phyloP scores from a whole-genome alignment of 2,797 vertebrate genomes.

The Avahi laniger region DNA sequence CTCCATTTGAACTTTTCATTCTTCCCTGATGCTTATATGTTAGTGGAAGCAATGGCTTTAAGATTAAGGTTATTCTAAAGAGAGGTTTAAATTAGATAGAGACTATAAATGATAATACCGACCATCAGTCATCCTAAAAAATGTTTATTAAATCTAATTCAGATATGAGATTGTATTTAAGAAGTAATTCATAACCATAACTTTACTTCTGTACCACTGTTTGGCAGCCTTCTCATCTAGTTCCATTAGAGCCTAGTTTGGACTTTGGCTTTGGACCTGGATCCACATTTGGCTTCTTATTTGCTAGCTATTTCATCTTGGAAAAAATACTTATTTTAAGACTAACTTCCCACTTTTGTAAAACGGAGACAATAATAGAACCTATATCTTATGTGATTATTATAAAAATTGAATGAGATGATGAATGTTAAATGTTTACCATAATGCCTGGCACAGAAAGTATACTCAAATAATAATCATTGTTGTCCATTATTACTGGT shows the following conservation, averaged over 20 bases:
- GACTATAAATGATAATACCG: background rate
- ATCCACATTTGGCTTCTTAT: background rate
- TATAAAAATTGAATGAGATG: background rate
- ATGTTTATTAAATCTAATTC: constrained; percentile 7
- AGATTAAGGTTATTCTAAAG: background rate
- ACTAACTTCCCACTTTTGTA: background rate
- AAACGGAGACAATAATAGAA: background rate
- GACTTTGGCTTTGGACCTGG: background rate
- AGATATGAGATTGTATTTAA: background rate
- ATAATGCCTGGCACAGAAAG: background rate
- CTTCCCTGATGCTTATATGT: background rate
- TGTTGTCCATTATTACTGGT: background rate
- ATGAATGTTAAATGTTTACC: background rate
- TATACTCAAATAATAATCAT: background rate
- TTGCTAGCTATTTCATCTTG: background rate
- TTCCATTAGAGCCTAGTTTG: background rate
- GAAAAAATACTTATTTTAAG: background rate
- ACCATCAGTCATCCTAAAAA: background rate
- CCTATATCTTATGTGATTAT: background rate
- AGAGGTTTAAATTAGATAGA: background rate
- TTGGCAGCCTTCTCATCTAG: background rate
- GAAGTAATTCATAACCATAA: background rate
- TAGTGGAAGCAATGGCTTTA: background rate
- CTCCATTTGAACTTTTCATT: background rate
- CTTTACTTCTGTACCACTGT: background rate